Evolutionary conservation across 2,888 invertebrate genomes (phyloP).

Genomic region (Aphodius sticticus): DNA sequence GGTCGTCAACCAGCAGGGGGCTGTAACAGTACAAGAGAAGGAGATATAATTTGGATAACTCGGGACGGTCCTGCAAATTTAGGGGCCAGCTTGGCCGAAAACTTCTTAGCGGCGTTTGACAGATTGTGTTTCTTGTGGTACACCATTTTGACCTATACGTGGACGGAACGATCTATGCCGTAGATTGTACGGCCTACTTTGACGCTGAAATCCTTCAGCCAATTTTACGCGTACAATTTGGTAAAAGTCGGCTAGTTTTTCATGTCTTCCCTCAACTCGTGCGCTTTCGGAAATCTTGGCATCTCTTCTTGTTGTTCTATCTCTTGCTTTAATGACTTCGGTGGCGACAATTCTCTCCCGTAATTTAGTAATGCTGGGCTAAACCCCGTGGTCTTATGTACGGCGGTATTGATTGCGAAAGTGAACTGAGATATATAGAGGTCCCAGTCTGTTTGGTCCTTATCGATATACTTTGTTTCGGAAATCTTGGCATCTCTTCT

Average conservation of each 20-base stretch:
- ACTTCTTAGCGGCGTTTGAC: too few species aligned
- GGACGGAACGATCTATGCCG: neutral
- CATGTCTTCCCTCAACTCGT: neutral
- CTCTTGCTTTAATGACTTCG: neutral
- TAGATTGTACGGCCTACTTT: neutral
- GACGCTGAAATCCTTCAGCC: neutral
- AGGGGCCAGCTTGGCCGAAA: too few species aligned
- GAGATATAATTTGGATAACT: too few species aligned
- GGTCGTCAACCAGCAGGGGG: too few species aligned
- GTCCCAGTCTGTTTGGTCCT: too few species aligned
- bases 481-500: neutral
- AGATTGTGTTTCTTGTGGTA: too few species aligned
- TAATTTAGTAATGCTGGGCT: neutral
- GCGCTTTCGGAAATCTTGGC: neutral
- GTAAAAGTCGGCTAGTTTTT: neutral
- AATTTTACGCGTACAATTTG: neutral
- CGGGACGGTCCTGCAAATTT: too few species aligned
- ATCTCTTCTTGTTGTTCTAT: neutral
- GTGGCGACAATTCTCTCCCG: neutral
- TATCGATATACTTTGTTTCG: too few species aligned
- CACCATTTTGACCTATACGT: too few species aligned
- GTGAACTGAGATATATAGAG: too few species aligned
- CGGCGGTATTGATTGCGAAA: conserved; percentile 7
- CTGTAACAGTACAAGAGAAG: too few species aligned
- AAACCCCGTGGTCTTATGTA: neutral